Conservation (phyloP, 2,113 vertebrate genomes). For the Psittacula cyanocephala region DNA sequence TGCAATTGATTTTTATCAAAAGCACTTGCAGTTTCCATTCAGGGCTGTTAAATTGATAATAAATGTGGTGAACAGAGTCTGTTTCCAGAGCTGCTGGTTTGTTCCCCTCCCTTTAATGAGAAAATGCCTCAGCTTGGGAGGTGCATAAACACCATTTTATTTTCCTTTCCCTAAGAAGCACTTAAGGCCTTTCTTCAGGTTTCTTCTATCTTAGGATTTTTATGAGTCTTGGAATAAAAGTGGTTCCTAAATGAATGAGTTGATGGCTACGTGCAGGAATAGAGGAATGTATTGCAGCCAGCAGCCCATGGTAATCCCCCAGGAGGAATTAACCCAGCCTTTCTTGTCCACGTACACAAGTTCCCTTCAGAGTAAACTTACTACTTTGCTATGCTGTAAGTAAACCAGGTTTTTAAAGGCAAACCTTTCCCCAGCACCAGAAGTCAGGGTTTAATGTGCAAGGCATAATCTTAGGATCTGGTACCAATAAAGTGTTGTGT, state of each 20-base stretch:
- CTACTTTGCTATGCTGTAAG: not conserved
- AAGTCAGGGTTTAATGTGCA: not conserved
- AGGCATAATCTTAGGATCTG: not conserved
- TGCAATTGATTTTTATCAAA: slow-evolving; percentile 63
- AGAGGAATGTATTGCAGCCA: not conserved
- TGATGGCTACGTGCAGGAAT: not conserved
- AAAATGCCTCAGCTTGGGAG: not conserved
- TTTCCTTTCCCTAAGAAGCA: not conserved
- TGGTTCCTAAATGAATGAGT: not conserved
- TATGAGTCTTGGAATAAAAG: not conserved
- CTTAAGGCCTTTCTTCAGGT: not conserved
- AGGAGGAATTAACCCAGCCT: not conserved
- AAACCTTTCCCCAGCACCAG: not conserved
- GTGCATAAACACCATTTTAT: not conserved
- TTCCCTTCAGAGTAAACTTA: not conserved
- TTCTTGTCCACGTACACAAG: not conserved
- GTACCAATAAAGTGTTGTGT: not conserved
- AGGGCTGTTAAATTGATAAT: slow-evolving; percentile 43
- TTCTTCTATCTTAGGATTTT: not conserved
- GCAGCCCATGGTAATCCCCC: not conserved
- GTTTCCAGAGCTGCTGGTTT: slow-evolving; percentile 17
- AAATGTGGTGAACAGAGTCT: slow-evolving; percentile 25
- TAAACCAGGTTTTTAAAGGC: not conserved
- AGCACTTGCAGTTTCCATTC: slow-evolving; percentile 55
- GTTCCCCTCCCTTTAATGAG: not conserved